Evolutionary conservation across 2,797 vertebrate species (phyloP).

Genomic region (Centroberyx gerrardi): DNA sequence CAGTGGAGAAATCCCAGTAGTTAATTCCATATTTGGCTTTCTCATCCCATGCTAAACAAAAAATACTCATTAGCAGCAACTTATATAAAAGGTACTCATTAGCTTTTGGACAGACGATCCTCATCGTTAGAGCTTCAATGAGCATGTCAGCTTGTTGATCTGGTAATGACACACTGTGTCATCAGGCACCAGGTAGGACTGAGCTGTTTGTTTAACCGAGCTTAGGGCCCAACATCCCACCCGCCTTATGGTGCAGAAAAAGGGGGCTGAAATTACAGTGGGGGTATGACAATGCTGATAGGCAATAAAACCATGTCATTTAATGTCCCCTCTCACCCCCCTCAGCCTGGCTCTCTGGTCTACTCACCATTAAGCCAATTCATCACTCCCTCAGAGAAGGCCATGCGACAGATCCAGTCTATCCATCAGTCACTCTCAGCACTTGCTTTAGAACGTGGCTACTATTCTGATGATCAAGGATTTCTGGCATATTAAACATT

Average conservation of each 20-base stretch:
- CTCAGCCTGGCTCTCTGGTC: conserved; percentile 59
- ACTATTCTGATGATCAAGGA: conserved; percentile 62
- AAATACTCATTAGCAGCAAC: conserved; percentile 6
- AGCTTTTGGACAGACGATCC: conserved; percentile 1
- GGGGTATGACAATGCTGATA: conserved; percentile 78
- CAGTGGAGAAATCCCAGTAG: background rate
- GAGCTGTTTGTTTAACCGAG: conserved; percentile 76
- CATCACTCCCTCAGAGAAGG: conserved; percentile 78
- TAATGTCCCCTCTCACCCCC: conserved; percentile 67
- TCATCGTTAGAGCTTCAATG: conserved; percentile 6
- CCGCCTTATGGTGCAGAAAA: conserved; percentile 79
- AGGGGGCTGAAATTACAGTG: conserved; percentile 70
- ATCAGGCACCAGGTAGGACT: conserved; percentile 37
- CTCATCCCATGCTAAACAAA: too few species aligned
- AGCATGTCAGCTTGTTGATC: conserved; percentile 29
- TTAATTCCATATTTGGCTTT: background rate
- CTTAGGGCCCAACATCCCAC: conserved; percentile 67
- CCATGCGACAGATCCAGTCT: conserved; percentile 69
- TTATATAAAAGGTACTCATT: conserved; percentile 12
- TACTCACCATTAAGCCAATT: conserved; percentile 81
- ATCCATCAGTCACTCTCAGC: conserved; percentile 64
- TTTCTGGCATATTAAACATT: conserved; percentile 60
- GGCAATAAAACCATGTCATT: conserved; percentile 83
- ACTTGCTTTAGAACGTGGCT: conserved; percentile 53
- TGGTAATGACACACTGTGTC: conserved; percentile 51